A percentile compares a stretch with the other conserved stretches of the same genome.
Conservation (phyloP, 2,888 invertebrate genomes). For the Cryptocheilus praepositus region DNA sequence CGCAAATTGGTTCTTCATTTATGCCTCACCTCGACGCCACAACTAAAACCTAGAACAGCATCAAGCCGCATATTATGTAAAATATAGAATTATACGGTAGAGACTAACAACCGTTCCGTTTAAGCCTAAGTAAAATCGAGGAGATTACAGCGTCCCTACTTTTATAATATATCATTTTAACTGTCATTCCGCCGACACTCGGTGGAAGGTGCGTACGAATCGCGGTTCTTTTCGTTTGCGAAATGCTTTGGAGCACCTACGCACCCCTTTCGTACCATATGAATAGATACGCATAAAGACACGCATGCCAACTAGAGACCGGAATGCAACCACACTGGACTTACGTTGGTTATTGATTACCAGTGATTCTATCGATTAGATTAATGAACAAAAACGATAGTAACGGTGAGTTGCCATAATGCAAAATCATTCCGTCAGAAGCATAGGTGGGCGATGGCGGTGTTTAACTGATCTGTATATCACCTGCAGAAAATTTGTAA, state of each 20-base stretch:
- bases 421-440: constrained; percentile 46
- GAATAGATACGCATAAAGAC: not conserved
- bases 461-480: constrained; percentile 9
- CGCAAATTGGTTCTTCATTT: no score
- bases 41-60: not conserved
- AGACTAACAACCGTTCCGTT: not conserved
- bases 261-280: not conserved
- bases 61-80: not conserved
- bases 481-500: no score
- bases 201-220: constrained; percentile 13
- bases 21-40: not conserved
- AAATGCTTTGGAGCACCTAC: constrained; percentile 8
- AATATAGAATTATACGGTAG: constrained; percentile 10
- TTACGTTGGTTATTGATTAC: constrained; percentile 52
- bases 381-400: constrained; percentile 53
- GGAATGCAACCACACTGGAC: constrained; percentile 26
- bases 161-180: not conserved
- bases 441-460: constrained; percentile 31
- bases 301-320: not conserved
- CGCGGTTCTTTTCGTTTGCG: constrained; percentile 1
- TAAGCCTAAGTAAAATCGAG: not conserved
- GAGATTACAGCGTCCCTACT: constrained; percentile 3
- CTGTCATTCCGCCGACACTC: not conserved
- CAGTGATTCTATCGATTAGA: constrained; percentile 60
- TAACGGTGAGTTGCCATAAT: constrained; percentile 32